Conservation (phyloP, 2,797 vertebrate species). For the Mormyrus hasselquistii region DNA sequence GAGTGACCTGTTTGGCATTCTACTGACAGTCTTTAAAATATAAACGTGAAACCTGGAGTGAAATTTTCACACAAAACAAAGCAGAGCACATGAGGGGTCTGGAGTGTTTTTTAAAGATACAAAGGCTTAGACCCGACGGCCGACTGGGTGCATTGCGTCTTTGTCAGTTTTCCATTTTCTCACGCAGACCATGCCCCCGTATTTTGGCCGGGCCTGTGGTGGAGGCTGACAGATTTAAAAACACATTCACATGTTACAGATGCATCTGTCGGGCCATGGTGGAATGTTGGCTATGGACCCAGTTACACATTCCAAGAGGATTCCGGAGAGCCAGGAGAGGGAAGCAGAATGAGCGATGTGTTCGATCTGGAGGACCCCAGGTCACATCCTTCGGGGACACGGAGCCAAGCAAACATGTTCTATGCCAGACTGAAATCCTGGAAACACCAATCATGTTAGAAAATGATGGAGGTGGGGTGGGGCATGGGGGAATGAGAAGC, state of each 20-base stretch:
- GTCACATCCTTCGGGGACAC: neutral
- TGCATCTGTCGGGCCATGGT: constrained; percentile 12
- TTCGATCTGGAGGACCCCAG: neutral
- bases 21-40: neutral
- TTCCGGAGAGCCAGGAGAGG: neutral
- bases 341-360: neutral
- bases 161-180: neutral
- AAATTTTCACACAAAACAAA: neutral
- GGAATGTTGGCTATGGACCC: constrained; percentile 5
- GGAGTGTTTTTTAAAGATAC: neutral
- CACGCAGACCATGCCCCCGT: neutral
- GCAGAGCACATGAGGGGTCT: neutral
- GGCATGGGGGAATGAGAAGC: neutral
- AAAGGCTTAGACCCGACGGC: neutral
- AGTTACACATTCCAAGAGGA: neutral
- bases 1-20: neutral
- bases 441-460: neutral
- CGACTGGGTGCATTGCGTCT: neutral
- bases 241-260: constrained; percentile 8
- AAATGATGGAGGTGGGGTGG: neutral
- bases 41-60: neutral
- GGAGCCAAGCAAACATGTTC: neutral
- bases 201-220: neutral
- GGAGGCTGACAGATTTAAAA: neutral
- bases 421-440: neutral